Evolutionary conservation across 2,797 vertebrate species (phyloP).

Genomic region (Scyliorhinus canicula): DNA sequence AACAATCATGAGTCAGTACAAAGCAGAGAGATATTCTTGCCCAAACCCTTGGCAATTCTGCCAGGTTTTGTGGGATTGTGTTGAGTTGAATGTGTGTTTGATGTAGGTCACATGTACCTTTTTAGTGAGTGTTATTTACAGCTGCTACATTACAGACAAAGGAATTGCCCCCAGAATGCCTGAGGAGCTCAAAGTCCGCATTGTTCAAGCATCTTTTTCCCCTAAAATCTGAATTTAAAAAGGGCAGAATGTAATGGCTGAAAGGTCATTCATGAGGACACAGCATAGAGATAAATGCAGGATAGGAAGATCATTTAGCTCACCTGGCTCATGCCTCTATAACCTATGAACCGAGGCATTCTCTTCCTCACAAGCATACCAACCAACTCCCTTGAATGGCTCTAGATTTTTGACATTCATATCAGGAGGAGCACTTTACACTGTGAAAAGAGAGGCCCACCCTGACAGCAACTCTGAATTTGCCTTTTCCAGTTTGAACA

Average conservation of each 20-base stretch:
- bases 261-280: neutral
- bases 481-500: no score
- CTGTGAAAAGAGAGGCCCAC: no score
- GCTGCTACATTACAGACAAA: neutral
- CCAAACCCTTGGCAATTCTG: no score
- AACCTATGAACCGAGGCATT: neutral
- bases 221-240: neutral
- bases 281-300: neutral
- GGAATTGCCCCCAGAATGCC: conserved; percentile 5
- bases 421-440: neutral
- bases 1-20: neutral
- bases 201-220: neutral
- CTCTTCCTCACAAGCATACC: neutral
- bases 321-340: neutral
- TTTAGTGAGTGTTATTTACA: neutral
- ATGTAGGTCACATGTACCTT: neutral
- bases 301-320: neutral
- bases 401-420: neutral
- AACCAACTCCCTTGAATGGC: neutral
- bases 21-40: neutral
- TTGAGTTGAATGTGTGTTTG: neutral
- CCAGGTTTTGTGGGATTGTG: neutral
- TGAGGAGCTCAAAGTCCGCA: conserved; percentile 9
- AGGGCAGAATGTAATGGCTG: neutral
- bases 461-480: neutral